These are phyloP conservation scores for Danio albolineatus DNA, from an alignment of 2,797 vertebrate genomes.

Conservation along the genomic window DNA sequence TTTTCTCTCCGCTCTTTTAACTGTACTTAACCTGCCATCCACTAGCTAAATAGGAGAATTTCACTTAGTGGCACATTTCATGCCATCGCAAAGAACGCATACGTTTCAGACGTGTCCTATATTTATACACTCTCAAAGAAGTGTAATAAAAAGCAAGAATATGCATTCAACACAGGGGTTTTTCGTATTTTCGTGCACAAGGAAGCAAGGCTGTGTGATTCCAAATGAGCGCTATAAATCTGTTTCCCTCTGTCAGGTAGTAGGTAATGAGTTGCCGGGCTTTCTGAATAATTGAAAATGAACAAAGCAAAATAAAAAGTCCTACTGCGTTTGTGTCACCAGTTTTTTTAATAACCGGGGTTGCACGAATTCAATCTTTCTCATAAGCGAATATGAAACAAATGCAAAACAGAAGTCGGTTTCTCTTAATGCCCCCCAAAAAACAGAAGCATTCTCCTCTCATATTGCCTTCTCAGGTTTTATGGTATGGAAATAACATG, in stretches of 20 bases:
- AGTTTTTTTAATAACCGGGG: constrained; percentile 38
- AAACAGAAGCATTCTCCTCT: background rate
- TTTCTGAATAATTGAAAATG: constrained; percentile 40
- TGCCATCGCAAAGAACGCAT: background rate
- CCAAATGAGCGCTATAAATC: constrained; percentile 30
- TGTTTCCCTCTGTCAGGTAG: background rate
- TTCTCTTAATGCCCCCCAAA: background rate
- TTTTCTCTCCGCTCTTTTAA: constrained; percentile 11
- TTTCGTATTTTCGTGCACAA: background rate
- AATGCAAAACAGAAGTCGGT: constrained; percentile 24
- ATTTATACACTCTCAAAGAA: constrained; percentile 11
- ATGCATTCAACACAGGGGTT: background rate
- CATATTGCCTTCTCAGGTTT: background rate
- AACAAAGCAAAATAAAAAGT: constrained; percentile 36
- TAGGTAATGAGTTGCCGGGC: constrained; percentile 23
- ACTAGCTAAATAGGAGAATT: background rate
- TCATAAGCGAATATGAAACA: constrained; percentile 21
- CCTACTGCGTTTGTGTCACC: constrained; percentile 9
- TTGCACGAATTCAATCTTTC: constrained; percentile 22
- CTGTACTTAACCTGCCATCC: constrained; percentile 40
- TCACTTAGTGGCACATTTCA: constrained; percentile 25
- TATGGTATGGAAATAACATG: background rate
- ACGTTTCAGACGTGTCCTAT: constrained; percentile 15
- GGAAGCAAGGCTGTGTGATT: background rate
- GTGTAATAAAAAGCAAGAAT: background rate